Evolutionary conservation across 1,140 invertebrate genomes (phyloP).

Genomic region (Macrobrachium nipponense): DNA sequence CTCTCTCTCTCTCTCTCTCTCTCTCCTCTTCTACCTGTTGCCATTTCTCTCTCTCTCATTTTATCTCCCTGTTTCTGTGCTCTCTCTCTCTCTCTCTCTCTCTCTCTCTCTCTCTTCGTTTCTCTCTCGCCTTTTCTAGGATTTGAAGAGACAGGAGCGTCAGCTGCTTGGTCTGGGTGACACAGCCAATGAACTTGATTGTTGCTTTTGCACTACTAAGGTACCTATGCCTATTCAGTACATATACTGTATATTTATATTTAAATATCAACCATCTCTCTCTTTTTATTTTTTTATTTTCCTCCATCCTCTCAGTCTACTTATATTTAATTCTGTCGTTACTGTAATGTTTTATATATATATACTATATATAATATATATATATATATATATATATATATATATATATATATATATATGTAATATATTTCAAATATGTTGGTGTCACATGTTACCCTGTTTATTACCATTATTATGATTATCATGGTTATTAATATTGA

Average conservation of each 20-base stretch:
- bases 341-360: no score
- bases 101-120: slow-evolving; percentile 2
- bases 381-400: no score
- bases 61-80: no score
- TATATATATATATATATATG: no score
- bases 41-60: slow-evolving; percentile 4
- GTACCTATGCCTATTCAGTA: slow-evolving; percentile 72
- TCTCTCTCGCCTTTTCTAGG: slow-evolving; percentile 45
- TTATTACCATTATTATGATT: no score
- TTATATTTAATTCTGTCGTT: neutral
- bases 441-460: no score
- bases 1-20: slow-evolving; percentile 1
- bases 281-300: neutral
- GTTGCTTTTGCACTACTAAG: slow-evolving; percentile 95
- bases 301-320: neutral
- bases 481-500: no score
- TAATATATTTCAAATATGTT: no score
- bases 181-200: slow-evolving; percentile 92
- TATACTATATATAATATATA: no score
- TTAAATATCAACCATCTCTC: neutral
- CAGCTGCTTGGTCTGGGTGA: slow-evolving; percentile 73
- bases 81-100: neutral
- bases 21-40: neutral
- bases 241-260: slow-evolving; percentile 10
- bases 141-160: slow-evolving; percentile 51